Evolutionary conservation across 2,113 vertebrate genomes (phyloP).

Genomic region (Vulpes ferrilata): DNA sequence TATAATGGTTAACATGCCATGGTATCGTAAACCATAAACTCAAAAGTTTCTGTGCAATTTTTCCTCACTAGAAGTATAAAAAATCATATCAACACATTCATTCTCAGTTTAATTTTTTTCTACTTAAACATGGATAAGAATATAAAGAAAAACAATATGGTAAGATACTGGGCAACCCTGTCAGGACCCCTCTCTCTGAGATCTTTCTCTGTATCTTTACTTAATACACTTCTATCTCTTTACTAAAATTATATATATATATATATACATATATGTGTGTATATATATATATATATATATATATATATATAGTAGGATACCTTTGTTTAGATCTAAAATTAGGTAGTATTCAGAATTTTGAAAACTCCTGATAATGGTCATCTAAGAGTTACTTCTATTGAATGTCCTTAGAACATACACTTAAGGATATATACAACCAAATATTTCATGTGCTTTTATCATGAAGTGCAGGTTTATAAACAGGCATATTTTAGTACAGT

Average conservation of each 20-base stretch:
- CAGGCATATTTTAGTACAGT: neutral
- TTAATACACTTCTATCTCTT: too few relatives aligned
- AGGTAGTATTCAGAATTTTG: neutral
- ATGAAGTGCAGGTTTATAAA: neutral
- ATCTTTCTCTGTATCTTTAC: too few relatives aligned
- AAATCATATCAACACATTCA: neutral
- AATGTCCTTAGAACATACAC: neutral
- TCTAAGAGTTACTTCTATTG: neutral
- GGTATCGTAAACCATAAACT: neutral
- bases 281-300: too few relatives aligned
- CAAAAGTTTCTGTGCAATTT: neutral
- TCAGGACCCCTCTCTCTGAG: too few relatives aligned
- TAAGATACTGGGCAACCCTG: neutral
- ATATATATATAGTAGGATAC: neutral
- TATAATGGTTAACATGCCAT: neutral
- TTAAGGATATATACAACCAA: neutral
- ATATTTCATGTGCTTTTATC: neutral
- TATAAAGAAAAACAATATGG: neutral
- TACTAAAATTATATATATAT: too few relatives aligned
- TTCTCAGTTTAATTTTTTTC: neutral
- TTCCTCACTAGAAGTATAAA: constrained; percentile 1
- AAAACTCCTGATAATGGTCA: neutral
- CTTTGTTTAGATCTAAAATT: neutral
- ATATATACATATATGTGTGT: too few relatives aligned
- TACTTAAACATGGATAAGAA: constrained; percentile 17